Evolutionary conservation across 2,888 invertebrate species (phyloP).

Genomic region (Cheilosia grossa): DNA sequence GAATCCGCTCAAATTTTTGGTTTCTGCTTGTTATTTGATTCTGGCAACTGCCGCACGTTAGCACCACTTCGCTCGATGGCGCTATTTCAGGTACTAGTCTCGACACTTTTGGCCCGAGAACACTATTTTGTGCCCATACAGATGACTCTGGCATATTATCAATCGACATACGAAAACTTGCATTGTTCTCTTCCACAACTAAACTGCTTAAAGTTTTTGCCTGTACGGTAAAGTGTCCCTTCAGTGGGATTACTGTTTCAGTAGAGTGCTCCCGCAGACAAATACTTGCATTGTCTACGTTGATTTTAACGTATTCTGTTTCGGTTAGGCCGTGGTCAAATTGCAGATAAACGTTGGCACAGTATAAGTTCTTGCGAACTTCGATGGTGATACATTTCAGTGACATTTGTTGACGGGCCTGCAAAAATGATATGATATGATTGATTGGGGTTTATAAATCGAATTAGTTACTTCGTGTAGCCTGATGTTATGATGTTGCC

Average conservation of each 20-base stretch:
- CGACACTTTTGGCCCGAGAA: conserved; percentile 21
- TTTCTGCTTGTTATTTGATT: conserved; percentile 32
- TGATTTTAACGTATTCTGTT: conserved; percentile 77
- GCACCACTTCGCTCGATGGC: conserved; percentile 51
- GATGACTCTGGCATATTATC: conserved; percentile 33
- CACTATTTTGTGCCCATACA: conserved; percentile 25
- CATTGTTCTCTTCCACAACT: conserved; percentile 76
- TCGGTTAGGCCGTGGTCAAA: conserved; percentile 77
- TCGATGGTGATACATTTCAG: conserved; percentile 79
- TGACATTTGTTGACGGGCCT: conserved; percentile 77
- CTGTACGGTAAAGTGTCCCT: conserved; percentile 77
- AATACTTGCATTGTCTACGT: conserved; percentile 72
- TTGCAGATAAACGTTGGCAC: conserved; percentile 79
- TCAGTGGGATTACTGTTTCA: conserved; percentile 73
- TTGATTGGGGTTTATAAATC: no score
- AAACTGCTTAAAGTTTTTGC: conserved; percentile 78
- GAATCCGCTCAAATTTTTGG: conserved; percentile 76
- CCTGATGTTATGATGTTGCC: conserved; percentile 11
- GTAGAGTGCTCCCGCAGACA: conserved; percentile 67
- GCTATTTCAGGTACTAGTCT: conserved; percentile 70
- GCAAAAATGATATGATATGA: neutral
- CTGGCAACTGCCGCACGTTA: conserved; percentile 78
- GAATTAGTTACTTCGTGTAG: conserved; percentile 7
- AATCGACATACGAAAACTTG: conserved; percentile 79
- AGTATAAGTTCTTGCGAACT: conserved; percentile 80